A percentile compares a stretch with the other conserved stretches of the same genome.
Conservation (phyloP, 2,888 invertebrate species). For the Sinohyriopsis cumingii region DNA sequence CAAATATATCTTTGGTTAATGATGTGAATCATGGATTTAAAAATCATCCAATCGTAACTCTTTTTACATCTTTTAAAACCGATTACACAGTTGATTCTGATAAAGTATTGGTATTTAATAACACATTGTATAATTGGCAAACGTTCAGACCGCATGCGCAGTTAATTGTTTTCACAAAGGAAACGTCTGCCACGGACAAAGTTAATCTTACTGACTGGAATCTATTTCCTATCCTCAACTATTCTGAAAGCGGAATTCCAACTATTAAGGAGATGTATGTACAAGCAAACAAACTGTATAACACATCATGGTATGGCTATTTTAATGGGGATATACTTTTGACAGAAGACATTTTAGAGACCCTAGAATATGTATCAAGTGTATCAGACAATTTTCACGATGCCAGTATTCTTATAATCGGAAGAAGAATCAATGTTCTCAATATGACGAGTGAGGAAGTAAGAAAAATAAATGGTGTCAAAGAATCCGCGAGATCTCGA, state of each 20-base stretch:
- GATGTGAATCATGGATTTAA: no score
- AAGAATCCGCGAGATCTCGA: slow-evolving; percentile 10
- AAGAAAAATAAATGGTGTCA: slow-evolving; percentile 11
- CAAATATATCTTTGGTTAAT: no score
- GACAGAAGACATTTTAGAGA: slow-evolving; percentile 25
- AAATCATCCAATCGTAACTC: slow-evolving; percentile 19
- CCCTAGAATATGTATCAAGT: no score
- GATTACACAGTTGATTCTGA: slow-evolving; percentile 29
- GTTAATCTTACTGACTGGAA: slow-evolving; percentile 33
- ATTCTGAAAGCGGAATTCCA: slow-evolving; percentile 21
- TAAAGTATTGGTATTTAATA: slow-evolving; percentile 36
- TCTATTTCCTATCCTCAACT: slow-evolving; percentile 14
- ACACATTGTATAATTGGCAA: slow-evolving; percentile 46
- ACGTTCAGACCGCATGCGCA: slow-evolving; percentile 32
- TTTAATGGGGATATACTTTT: slow-evolving; percentile 40
- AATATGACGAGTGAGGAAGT: slow-evolving; percentile 24
- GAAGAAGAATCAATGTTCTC: slow-evolving; percentile 34
- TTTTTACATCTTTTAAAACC: slow-evolving; percentile 34
- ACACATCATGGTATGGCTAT: slow-evolving; percentile 39
- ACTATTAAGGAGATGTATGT: slow-evolving; percentile 33
- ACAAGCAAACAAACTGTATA: slow-evolving; percentile 21
- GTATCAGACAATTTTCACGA: slow-evolving; percentile 3
- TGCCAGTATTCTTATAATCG: slow-evolving; percentile 29
- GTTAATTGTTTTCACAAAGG: slow-evolving; percentile 43
- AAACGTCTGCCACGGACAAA: slow-evolving; percentile 11